Percentiles rank a stretch among this genome's conserved stretches.
Conservation (phyloP, 2,113 vertebrate genomes). For the Atlantisia rogersi region DNA sequence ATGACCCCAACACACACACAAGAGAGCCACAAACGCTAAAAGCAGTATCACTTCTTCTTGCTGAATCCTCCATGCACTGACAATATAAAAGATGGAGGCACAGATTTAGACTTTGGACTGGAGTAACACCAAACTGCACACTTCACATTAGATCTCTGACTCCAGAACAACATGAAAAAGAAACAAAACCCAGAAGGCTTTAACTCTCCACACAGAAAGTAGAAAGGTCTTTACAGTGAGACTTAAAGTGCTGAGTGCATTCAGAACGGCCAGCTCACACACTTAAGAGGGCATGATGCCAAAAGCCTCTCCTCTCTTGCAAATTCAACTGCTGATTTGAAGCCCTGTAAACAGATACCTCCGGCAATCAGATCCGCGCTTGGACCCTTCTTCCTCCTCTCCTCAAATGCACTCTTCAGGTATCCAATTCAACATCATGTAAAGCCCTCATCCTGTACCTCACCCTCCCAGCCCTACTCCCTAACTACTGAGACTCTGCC, state of each 20-base stretch:
- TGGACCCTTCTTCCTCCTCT: background rate
- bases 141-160: background rate
- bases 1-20: background rate
- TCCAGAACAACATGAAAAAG: background rate
- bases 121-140: background rate
- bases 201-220: background rate
- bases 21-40: background rate
- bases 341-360: background rate
- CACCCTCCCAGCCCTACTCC: background rate
- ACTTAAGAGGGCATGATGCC: background rate
- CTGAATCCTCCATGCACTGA: background rate
- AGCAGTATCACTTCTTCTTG: background rate
- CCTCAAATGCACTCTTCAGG: background rate
- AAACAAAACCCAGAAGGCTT: background rate
- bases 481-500: background rate
- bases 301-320: background rate
- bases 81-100: background rate
- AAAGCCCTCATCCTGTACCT: background rate
- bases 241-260: background rate
- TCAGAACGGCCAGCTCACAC: background rate
- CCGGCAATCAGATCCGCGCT: background rate
- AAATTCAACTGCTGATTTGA: background rate
- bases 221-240: background rate
- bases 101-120: background rate
- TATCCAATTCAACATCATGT: fast-evolving